A percentile compares a stretch with the other conserved stretches of the same genome.
These are phyloP conservation scores for Muscicapa adusta DNA, from an alignment of 2,113 vertebrate species.

Conservation along the genomic window DNA sequence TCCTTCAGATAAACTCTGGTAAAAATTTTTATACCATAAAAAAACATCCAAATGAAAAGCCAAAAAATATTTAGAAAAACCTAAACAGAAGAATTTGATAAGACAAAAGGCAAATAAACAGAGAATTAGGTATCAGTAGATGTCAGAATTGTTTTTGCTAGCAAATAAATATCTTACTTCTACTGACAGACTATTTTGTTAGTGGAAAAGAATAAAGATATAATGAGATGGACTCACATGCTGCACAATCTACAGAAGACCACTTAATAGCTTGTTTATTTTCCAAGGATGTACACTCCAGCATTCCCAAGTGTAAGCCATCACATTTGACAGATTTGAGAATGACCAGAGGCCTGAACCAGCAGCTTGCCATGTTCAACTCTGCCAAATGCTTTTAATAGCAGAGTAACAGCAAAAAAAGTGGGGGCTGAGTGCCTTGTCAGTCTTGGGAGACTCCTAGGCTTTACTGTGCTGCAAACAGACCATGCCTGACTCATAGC, in stretches of 20 bases:
- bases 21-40: neutral
- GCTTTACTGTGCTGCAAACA: neutral
- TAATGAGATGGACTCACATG: neutral
- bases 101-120: neutral
- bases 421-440: neutral
- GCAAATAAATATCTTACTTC: neutral
- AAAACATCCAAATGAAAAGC: neutral
- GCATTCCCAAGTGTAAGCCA: neutral
- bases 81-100: neutral
- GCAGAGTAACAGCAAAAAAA: neutral
- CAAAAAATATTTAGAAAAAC: neutral
- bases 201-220: neutral
- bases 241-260: neutral
- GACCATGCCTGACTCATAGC: accelerated
- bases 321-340: neutral
- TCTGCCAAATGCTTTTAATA: neutral
- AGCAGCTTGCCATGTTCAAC: neutral
- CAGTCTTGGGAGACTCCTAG: neutral
- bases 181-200: neutral
- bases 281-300: neutral
- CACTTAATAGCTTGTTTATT: neutral
- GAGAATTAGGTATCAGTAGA: neutral
- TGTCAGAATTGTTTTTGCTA: neutral
- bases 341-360: neutral
- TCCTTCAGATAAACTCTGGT: neutral